Evolutionary conservation across 2,888 invertebrate species (phyloP), one percentile per base, ranked within the genome.

Genomic region (Heteromurus nitidus): DNA sequence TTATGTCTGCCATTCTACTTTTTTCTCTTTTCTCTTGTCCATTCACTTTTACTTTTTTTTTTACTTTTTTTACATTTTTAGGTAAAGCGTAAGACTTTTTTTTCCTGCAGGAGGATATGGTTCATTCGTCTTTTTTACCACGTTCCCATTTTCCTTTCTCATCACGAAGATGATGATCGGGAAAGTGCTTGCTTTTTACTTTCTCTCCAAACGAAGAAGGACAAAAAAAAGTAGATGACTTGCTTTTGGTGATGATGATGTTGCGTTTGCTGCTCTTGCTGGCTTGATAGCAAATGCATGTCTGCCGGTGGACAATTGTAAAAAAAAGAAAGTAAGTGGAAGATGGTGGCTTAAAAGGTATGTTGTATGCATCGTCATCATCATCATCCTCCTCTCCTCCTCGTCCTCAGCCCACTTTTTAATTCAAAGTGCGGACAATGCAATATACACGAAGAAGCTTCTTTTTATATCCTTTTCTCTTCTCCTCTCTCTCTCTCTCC

Each of bases 91-190:
- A 5, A 5, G 55, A 20, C 55, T 55, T 24, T 24, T 13, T 24
- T 55, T n/a, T 55, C 55, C 22, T 5, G 22, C 20, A 7, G 7
- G 18, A 26, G 58, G 58, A 58, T 58, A 53, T 53, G 69, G 53
- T 69, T 69, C 69, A 69, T 69, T 69, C 69, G 53, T 53, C 69
- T 69, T 67, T 47, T 60, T 65, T 20, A 65, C 42, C 26, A 22
- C 42, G n/a, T 20, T 62, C 74, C 65, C 65, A 44, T 74, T 74
- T 74, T 28, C 50, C 74, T 74, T 74, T 74, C 74, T 53, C 65
- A 74, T 74, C 74, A 74, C 74, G 74, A 65, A 20, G 53, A 74
- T 53, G 72, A 60, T 44, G 60, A 60, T 60, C 18, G 26, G 36
- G 64, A 74, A 74, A 74, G 74, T 74, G 74, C 74, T 74, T 53